Base-by-base conservation (phyloP, 2,113 vertebrate genomes). In the Podiceps cristatus region DNA sequence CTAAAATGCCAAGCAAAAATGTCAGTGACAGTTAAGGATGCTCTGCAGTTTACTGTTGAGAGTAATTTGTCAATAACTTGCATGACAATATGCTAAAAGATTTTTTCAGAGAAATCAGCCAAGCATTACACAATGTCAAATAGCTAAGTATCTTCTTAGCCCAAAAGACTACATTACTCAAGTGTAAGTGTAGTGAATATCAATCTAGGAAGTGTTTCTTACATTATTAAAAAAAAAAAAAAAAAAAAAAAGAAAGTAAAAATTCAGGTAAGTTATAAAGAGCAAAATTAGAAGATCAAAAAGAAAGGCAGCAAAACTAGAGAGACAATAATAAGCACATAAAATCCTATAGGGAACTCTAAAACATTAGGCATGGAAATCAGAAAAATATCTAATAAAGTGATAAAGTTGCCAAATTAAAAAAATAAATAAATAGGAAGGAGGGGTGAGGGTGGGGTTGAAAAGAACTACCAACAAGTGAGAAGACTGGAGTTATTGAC, bases 1-100 rank as follows among this genome's bases (percentile, higher is more conserved):
- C 88, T 73, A 85, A 86, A 95, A 89, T 76, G 80, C 49, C 69
- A 91, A 93, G 72, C 66, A 94, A 81, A 95, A 62, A 89, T 94
- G 73, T 45, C 86, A 78, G 45, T 40, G 47, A 87, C 47, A 97
- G 86, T 72, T 94, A 83, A 84, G 74, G 55, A 86, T 84, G 83
- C 31, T 95, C 74, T 76, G 80, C 31, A 76, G 88, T 95, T 94
- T 79, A 89, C 63, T 67, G 53, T 53, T 87, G 62, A 58, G 42
- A 76, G 27, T n/a, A 80, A 86, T 87, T 89, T 86, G 42, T 81
- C 67, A 92, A 80, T 79, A 94, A 45, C 63, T 90, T 94, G n/a
- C 24, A 73, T 71, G 75, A 82, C 1, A 0, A 28, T 27, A 72
- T 27, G 63, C 17, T 73, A 52, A 80, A 84, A 84, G 47, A 59